These are phyloP conservation scores for Laothoe populi DNA, from an alignment of 2,888 invertebrate species.

Conservation along the genomic window DNA sequence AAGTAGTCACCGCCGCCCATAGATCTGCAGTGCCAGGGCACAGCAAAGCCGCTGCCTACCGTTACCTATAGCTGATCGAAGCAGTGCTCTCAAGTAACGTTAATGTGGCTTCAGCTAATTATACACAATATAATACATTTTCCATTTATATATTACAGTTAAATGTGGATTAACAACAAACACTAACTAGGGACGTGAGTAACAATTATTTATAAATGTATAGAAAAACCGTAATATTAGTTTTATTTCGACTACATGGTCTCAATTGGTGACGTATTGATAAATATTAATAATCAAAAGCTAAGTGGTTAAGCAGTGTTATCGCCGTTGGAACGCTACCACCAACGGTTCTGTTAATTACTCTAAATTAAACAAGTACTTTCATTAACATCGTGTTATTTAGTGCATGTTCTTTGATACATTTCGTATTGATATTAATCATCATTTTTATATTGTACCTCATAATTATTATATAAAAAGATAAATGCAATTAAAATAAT, in stretches of 20 bases:
- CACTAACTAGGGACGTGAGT: slow-evolving; percentile 30
- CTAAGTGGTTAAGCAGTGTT: slow-evolving; percentile 78
- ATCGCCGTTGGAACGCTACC: slow-evolving; percentile 73
- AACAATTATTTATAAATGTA: slow-evolving; percentile 27
- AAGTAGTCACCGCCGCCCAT: too few relatives aligned
- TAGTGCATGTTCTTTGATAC: slow-evolving; percentile 71
- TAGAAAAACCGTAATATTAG: slow-evolving; percentile 55
- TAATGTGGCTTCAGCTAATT: slow-evolving; percentile 25
- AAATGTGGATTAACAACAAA: slow-evolving; percentile 37
- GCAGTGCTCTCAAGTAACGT: not conserved
- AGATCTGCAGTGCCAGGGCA: too few relatives aligned
- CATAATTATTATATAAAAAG: slow-evolving; percentile 59
- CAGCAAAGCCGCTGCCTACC: too few relatives aligned
- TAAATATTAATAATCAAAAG: slow-evolving; percentile 51
- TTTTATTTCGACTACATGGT: slow-evolving; percentile 49
- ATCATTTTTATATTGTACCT: slow-evolving; percentile 71
- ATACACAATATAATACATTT: slow-evolving; percentile 34
- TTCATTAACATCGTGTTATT: slow-evolving; percentile 71
- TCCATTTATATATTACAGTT: slow-evolving; percentile 38
- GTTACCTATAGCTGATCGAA: slow-evolving; percentile 1
- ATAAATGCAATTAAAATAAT: slow-evolving; percentile 70
- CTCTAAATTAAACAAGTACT: slow-evolving; percentile 62
- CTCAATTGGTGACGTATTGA: slow-evolving; percentile 41
- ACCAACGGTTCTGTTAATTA: slow-evolving; percentile 69
- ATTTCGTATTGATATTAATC: slow-evolving; percentile 64